phyloP scores from a whole-genome alignment of 2,113 vertebrate species.

The Paradoxurus hermaphroditus region DNA sequence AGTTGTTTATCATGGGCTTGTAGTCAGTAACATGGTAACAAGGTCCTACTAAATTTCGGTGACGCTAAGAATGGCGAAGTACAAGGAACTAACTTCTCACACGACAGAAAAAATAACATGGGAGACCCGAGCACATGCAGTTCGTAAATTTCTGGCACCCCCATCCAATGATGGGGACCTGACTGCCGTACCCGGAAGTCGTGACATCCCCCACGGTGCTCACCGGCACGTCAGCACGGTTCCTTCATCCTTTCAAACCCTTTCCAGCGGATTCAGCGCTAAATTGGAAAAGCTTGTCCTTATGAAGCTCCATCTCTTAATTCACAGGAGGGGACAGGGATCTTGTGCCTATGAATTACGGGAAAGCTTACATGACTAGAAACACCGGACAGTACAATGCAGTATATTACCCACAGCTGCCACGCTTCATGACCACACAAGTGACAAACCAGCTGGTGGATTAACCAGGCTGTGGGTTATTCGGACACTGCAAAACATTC shows the following conservation, averaged over 20 bases:
- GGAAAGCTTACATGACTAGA: background rate
- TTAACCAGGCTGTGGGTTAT: background rate
- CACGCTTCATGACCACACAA: background rate
- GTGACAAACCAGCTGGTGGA: background rate
- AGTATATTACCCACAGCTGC: background rate
- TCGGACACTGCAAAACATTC: background rate
- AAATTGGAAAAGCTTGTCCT: background rate
- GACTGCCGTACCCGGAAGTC: background rate
- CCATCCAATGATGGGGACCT: background rate
- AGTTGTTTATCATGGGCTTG: background rate
- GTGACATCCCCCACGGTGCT: background rate
- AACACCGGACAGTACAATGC: background rate
- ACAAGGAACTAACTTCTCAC: background rate
- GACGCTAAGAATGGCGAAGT: background rate
- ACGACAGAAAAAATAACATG: background rate
- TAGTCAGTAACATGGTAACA: background rate
- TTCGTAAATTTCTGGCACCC: background rate
- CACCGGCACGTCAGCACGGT: accelerated
- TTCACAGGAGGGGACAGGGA: background rate
- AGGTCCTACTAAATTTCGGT: background rate
- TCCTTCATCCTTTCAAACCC: background rate
- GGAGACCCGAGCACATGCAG: background rate
- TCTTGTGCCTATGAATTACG: background rate
- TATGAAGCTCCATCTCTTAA: background rate
- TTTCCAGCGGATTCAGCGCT: background rate